Evolutionary conservation across 1,140 invertebrate species (phyloP).

Genomic region (Atta colombica): DNA sequence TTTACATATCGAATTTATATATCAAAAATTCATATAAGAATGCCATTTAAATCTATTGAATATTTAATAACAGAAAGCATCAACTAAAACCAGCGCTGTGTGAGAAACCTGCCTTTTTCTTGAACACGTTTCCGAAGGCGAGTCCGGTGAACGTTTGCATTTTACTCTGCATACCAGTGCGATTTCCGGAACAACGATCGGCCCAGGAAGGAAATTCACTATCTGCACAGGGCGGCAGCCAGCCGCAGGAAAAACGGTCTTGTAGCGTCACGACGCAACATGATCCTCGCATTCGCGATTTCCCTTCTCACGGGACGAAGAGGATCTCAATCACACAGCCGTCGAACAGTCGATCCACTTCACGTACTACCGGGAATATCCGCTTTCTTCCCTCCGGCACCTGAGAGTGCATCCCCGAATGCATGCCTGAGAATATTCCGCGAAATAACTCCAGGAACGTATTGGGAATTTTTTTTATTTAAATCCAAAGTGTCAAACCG

Average conservation of each 20-base stretch:
- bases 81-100: constrained; percentile 8
- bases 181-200: constrained; percentile 30
- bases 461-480: neutral
- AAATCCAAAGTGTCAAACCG: neutral
- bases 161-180: constrained; percentile 71
- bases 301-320: constrained; percentile 23
- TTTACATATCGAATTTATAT: neutral
- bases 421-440: constrained; percentile 48
- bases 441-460: constrained; percentile 18
- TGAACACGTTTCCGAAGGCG: constrained; percentile 81
- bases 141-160: constrained; percentile 81
- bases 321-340: constrained; percentile 45
- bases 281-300: constrained; percentile 49
- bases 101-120: constrained; percentile 81
- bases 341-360: constrained; percentile 40
- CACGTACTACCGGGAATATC: constrained; percentile 45
- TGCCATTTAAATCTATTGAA: neutral
- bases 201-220: constrained; percentile 37
- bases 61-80: neutral
- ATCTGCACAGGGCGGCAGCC: constrained; percentile 29
- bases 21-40: neutral
- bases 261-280: constrained; percentile 34
- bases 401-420: constrained; percentile 51
- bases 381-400: constrained; percentile 36
- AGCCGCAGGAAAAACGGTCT: constrained; percentile 38